Evolutionary conservation across 2,797 vertebrate species (phyloP).

Genomic region (Falco rusticolus): DNA sequence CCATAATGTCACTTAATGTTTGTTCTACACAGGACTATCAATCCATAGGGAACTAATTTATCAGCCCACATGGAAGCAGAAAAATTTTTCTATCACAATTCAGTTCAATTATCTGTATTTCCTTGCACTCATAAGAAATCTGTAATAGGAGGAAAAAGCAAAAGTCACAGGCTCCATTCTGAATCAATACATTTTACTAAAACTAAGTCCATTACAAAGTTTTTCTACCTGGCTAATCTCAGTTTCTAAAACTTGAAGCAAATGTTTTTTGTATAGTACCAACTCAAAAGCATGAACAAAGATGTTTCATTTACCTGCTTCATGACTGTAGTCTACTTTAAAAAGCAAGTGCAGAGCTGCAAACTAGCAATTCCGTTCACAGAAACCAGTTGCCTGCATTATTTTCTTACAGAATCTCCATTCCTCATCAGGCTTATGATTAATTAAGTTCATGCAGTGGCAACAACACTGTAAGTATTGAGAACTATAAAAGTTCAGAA

Average conservation of each 20-base stretch:
- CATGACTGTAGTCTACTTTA: not conserved
- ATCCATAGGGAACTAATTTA: not conserved
- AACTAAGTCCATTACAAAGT: not conserved
- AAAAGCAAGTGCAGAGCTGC: not conserved
- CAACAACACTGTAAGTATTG: not conserved
- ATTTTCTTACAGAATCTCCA: not conserved
- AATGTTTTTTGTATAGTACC: not conserved
- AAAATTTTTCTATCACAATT: not conserved
- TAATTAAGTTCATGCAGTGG: not conserved
- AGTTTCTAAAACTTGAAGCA: not conserved
- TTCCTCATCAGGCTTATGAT: accelerated
- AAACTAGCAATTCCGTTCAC: not conserved
- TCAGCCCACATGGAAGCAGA: not conserved
- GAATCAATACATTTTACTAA: not conserved
- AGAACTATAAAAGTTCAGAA: not conserved
- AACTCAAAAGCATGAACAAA: not conserved
- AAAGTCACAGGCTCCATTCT: not conserved
- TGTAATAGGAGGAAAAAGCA: not conserved
- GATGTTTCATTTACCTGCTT: not conserved
- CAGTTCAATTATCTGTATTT: not conserved
- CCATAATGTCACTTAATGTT: accelerated
- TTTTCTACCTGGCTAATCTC: not conserved
- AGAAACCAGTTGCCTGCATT: not conserved
- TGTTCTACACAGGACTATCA: not conserved
- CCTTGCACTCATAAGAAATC: not conserved